A percentile compares a stretch with the other conserved stretches of the same genome.
Conservation (phyloP, 2,113 vertebrate species). For the Psittacara wagleri region DNA sequence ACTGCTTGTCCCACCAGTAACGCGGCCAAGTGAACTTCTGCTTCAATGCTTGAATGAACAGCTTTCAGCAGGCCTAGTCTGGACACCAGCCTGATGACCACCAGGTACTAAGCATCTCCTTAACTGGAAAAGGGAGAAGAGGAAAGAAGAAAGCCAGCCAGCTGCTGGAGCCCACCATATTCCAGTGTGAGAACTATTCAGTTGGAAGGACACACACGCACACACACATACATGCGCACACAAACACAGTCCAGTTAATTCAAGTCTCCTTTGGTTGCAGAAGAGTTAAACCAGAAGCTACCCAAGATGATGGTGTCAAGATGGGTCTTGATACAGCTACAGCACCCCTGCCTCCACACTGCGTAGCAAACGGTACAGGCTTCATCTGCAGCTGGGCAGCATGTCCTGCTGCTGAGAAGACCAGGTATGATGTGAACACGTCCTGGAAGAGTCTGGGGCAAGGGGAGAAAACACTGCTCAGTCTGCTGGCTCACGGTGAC, state of each 20-base stretch:
- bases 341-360: background rate
- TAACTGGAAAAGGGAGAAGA: constrained; percentile 8
- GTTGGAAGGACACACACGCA: background rate
- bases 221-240: background rate
- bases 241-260: constrained; percentile 50
- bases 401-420: background rate
- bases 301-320: background rate
- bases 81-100: background rate
- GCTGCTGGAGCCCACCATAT: constrained; percentile 36
- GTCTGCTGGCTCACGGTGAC: background rate
- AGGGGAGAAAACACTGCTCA: background rate
- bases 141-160: constrained; percentile 12
- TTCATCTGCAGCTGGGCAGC: background rate
- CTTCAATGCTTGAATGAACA: background rate
- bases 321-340: background rate
- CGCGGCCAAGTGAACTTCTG: background rate
- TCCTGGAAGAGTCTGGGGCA: background rate
- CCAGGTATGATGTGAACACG: background rate
- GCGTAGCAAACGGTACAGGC: background rate
- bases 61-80: background rate
- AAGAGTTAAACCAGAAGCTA: constrained; percentile 48
- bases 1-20: background rate
- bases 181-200: constrained; percentile 70
- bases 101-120: background rate
- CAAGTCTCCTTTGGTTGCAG: constrained; percentile 65